phyloP scores from a whole-genome alignment of 2,797 vertebrate species.

The Bradypodion ventrale region DNA sequence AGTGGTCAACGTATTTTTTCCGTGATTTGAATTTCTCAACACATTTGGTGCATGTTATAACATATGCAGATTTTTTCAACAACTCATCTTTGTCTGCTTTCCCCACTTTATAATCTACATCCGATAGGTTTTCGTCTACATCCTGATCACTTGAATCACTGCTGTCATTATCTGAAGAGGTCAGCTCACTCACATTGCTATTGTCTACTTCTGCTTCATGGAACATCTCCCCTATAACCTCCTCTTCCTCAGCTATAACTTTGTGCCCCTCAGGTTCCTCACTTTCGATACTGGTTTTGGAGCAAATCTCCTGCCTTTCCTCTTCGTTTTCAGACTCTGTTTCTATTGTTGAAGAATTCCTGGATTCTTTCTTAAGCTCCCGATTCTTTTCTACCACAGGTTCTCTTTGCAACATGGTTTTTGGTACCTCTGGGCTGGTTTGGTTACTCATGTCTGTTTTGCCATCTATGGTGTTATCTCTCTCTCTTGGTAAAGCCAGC shows the following conservation, averaged over 20 bases:
- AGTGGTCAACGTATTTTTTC: slow-evolving; percentile 65
- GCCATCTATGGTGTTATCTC: not conserved
- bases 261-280: not conserved
- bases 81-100: not conserved
- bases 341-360: not conserved
- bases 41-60: slow-evolving; percentile 65
- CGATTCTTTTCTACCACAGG: not conserved
- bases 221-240: slow-evolving; percentile 33
- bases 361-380: not conserved
- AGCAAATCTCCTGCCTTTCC: not conserved
- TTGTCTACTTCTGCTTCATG: not conserved
- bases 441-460: not conserved
- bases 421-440: not conserved
- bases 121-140: not conserved
- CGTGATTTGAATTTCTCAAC: slow-evolving; percentile 58
- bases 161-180: not conserved
- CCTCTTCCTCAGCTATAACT: slow-evolving; percentile 26
- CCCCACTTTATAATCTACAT: slow-evolving; percentile 25
- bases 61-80: slow-evolving; percentile 22
- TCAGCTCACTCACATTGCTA: not conserved
- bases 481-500: slow-evolving; percentile 26
- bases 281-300: slow-evolving; percentile 15
- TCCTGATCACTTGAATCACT: not conserved
- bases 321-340: not conserved
- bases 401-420: not conserved